phyloP scores from a whole-genome alignment of 2,113 vertebrate genomes.

The rat (Rattus norvegicus) region GRCr8 NC_086019.1:136285001-136285500 shows the following conservation, averaged over 20 bases:
- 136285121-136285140: background rate
- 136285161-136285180: background rate
- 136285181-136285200: background rate
- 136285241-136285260: background rate
- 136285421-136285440: background rate
- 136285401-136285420: background rate
- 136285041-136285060: background rate
- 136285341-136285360: background rate
- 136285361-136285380: background rate
- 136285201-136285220: background rate
- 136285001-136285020: background rate
- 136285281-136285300: background rate
- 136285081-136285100: background rate
- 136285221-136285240: background rate
- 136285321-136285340: background rate
- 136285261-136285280: background rate
- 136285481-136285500: background rate
- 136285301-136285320: background rate
- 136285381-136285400: background rate
- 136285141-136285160: background rate
- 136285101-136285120: too few relatives aligned
- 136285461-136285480: background rate
- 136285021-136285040: background rate
- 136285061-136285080: background rate
- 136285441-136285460: background rate